phyloP scores from a whole-genome alignment of 2,888 invertebrate species.

The Hydrotaea diabolus region DNA sequence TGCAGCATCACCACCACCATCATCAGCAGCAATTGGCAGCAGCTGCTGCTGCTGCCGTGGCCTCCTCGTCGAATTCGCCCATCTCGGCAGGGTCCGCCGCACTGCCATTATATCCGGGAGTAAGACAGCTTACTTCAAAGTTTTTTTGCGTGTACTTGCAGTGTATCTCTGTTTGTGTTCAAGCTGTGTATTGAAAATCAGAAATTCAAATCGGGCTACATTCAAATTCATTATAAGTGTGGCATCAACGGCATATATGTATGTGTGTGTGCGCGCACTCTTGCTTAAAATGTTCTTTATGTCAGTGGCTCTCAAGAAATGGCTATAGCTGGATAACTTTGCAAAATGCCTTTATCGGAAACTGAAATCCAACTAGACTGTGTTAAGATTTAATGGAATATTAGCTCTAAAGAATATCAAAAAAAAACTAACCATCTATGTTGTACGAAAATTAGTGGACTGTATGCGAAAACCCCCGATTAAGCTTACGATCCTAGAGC shows the following conservation, averaged over 20 bases:
- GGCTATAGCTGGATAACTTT: too few species aligned
- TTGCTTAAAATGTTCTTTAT: background rate
- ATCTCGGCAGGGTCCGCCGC: conserved; percentile 63
- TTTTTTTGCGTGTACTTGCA: conserved; percentile 31
- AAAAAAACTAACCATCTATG: too few species aligned
- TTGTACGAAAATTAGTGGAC: too few species aligned
- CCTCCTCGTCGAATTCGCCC: conserved; percentile 55
- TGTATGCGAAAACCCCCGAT: too few species aligned
- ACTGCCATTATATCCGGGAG: conserved; percentile 78
- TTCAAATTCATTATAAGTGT: conserved; percentile 6
- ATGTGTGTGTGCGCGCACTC: background rate
- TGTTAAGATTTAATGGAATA: too few species aligned
- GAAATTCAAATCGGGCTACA: background rate
- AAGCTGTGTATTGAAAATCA: background rate
- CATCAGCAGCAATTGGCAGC: conserved; percentile 66
- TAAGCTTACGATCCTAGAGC: too few species aligned
- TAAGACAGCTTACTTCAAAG: conserved; percentile 72
- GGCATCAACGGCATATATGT: conserved; percentile 1
- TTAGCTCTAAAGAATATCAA: too few species aligned
- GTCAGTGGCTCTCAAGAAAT: background rate
- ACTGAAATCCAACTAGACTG: too few species aligned
- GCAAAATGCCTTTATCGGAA: too few species aligned
- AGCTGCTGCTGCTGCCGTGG: conserved; percentile 63
- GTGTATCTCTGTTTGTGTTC: conserved; percentile 34
- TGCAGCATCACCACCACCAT: conserved; percentile 70